Evolutionary conservation across 1,140 invertebrate genomes (phyloP), one percentile per base, ranked within the genome.

Genomic region (Campoletis sonorensis): DNA sequence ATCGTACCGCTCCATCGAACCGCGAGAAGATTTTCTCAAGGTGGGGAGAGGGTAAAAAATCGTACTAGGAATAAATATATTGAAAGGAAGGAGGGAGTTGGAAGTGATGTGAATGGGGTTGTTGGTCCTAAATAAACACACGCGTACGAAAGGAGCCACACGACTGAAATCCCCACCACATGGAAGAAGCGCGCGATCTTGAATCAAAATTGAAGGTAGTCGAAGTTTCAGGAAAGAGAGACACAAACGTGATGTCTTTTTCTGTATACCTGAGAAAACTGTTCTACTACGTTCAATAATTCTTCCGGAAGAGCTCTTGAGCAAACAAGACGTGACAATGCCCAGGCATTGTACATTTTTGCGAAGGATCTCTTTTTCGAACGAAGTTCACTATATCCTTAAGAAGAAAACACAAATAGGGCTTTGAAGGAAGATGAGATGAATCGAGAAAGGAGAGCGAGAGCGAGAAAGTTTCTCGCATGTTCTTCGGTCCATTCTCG

Each of bases 111-210:
- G 33, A 70, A 54, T 61, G 61, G 18, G 27, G 84, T 64, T 37
- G 87, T 87, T 88, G 86, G 89, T 90, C 89, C 89, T 90, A 89
- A 90, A 86, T 85, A 90, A 90, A 90, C 88, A 88, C 83, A 85
- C 80, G 85, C 67, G 40, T 77, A 58, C 72, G 40, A 10, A 37
- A 45, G 26, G 13, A 75, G 88, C 87, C 89, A 90, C 89, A 91
- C 90, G 90, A 91, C 88, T 85, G 51, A 61, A 68, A 83, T 84
- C 88, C 89, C 88, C 85, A 76, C 86, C 78, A 83, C 54, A 18
- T 30, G 51, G 8, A 58, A 23, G 33, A 75, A 16, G 61, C 51
- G 49, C 58, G 27, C 11, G 49, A 82, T 58, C 40, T 61, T 37
- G 33, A 54, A 61, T 37, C 11, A 73, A 33, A 68, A 72, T n/a